A percentile compares a stretch with the other conserved stretches of the same genome.
Conservation (phyloP, 1,140 invertebrate genomes). For the Colletes gigas region DNA sequence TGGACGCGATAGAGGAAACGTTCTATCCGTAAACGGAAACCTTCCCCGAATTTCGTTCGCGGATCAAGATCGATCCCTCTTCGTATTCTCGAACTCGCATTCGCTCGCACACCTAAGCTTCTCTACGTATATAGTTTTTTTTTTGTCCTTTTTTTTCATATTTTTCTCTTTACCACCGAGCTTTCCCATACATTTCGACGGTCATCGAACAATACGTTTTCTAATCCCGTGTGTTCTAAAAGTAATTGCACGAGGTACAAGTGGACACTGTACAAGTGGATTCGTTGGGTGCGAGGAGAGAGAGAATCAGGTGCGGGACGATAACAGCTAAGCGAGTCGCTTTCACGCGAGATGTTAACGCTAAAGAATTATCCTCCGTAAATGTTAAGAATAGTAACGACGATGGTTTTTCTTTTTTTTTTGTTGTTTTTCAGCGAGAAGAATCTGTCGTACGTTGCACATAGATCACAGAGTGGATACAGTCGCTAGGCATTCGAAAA, state of each 20-base stretch:
- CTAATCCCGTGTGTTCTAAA: background rate
- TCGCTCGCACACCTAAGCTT: background rate
- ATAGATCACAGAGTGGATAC: constrained; percentile 75
- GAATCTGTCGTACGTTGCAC: constrained; percentile 60
- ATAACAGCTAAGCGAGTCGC: constrained; percentile 54
- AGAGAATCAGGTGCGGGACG: constrained; percentile 49
- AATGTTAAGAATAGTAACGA: constrained; percentile 41
- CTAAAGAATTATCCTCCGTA: constrained; percentile 35
- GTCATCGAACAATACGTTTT: too few relatives aligned
- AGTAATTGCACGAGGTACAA: background rate
- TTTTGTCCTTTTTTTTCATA: background rate
- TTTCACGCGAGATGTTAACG: constrained; percentile 26
- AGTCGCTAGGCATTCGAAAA: constrained; percentile 67
- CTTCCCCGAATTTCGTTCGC: constrained; percentile 79
- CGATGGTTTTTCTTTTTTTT: background rate
- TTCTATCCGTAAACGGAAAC: constrained; percentile 72
- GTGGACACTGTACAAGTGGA: constrained; percentile 29
- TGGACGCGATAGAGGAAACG: background rate
- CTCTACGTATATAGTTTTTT: background rate
- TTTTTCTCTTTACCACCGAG: too few relatives aligned
- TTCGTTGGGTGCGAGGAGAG: constrained; percentile 21
- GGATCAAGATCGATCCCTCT: constrained; percentile 54
- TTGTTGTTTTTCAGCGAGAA: too few relatives aligned
- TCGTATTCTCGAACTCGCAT: background rate
- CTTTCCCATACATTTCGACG: too few relatives aligned